These are phyloP conservation scores for Magallana angulata DNA, from an alignment of 1,140 invertebrate genomes.

Conservation along the genomic window DNA sequence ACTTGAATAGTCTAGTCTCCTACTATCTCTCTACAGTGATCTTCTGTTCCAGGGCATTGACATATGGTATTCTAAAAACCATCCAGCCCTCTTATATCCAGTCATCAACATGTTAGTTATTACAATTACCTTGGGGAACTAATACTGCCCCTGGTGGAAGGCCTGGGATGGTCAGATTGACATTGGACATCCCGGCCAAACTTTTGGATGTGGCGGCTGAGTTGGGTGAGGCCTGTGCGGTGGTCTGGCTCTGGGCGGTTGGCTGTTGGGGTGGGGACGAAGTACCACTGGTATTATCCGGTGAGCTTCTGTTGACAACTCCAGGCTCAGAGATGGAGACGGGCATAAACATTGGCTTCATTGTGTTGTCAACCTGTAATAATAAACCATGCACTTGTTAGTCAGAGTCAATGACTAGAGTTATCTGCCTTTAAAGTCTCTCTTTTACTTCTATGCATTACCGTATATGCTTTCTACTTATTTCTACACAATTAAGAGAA, in stretches of 20 bases:
- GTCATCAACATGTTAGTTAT: too few species aligned
- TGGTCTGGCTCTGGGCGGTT: neutral
- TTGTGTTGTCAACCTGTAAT: slow-evolving; percentile 41
- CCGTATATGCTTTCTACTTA: too few species aligned
- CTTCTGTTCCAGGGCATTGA: too few species aligned
- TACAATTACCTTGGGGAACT: slow-evolving; percentile 50
- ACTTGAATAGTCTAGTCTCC: too few species aligned
- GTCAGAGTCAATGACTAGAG: too few species aligned
- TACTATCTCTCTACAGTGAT: too few species aligned
- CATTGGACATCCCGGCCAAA: slow-evolving; percentile 18
- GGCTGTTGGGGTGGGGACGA: neutral
- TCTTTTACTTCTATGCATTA: too few species aligned
- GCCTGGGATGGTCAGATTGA: slow-evolving; percentile 43
- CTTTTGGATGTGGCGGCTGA: neutral
- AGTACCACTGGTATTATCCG: slow-evolving; percentile 17
- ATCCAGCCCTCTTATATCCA: too few species aligned
- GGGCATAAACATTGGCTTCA: slow-evolving; percentile 44
- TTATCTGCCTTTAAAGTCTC: too few species aligned
- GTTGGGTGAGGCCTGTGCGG: slow-evolving; percentile 12
- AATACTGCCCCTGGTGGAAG: slow-evolving; percentile 52
- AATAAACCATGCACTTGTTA: too few species aligned
- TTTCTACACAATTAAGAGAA: too few species aligned
- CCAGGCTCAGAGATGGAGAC: slow-evolving; percentile 6
- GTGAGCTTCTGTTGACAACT: neutral
- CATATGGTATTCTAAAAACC: too few species aligned